Evolutionary conservation across 2,113 vertebrate genomes (phyloP).

Genomic region (Callipepla californica): DNA sequence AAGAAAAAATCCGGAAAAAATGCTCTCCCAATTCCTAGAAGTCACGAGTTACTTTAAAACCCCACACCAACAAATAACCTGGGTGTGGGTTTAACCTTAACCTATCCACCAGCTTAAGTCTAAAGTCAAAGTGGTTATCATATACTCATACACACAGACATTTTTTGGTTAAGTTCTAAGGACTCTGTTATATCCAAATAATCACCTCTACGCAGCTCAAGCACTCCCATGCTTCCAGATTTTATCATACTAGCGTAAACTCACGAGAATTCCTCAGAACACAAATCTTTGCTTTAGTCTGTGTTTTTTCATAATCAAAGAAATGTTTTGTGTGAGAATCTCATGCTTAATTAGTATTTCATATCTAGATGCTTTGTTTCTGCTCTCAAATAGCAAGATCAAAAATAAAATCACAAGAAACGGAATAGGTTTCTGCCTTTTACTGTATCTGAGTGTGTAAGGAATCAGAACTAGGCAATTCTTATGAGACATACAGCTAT

Average conservation of each 20-base stretch:
- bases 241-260: background rate
- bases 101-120: background rate
- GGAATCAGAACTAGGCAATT: background rate
- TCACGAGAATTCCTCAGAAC: background rate
- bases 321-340: background rate
- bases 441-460: background rate
- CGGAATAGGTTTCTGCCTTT: background rate
- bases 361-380: background rate
- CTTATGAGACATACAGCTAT: conserved; percentile 8
- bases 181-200: background rate
- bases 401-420: background rate
- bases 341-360: background rate
- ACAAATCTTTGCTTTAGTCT: background rate
- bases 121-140: background rate
- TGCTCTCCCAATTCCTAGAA: background rate
- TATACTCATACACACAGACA: background rate
- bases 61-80: background rate
- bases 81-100: fast-evolving
- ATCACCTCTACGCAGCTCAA: background rate
- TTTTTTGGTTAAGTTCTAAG: background rate
- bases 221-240: background rate
- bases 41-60: background rate
- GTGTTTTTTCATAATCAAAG: background rate
- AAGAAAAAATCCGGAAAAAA: background rate
- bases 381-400: background rate